Conservation (phyloP, 2,797 vertebrate species). For the Meda fulgida region DNA sequence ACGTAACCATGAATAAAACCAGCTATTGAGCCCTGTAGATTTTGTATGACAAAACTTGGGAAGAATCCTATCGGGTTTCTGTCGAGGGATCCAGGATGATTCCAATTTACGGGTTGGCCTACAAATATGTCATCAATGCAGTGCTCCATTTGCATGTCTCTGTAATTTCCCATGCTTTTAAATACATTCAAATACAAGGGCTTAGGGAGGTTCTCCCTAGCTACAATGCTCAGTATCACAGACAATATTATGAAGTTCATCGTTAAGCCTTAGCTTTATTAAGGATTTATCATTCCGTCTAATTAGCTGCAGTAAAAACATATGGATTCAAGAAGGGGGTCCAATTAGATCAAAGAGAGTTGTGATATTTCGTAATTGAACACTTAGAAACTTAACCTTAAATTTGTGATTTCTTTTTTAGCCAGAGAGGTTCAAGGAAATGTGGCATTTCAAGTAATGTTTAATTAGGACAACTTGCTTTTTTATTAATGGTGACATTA, state of each 20-base stretch:
- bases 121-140: not conserved
- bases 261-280: slow-evolving; percentile 18
- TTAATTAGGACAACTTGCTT: slow-evolving; percentile 1
- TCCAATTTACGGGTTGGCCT: no score
- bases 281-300: not conserved
- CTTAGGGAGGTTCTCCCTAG: slow-evolving; percentile 6
- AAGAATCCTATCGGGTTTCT: not conserved
- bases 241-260: slow-evolving; percentile 19
- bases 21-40: not conserved
- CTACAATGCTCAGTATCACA: slow-evolving; percentile 4
- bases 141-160: not conserved
- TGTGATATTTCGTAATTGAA: not conserved
- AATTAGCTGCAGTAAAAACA: slow-evolving; percentile 27
- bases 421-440: slow-evolving; percentile 3
- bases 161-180: slow-evolving; percentile 10
- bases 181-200: not conserved
- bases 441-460: not conserved
- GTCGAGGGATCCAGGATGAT: not conserved
- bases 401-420: not conserved
- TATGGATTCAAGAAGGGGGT: slow-evolving; percentile 8
- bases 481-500: slow-evolving; percentile 9
- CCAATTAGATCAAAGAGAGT: slow-evolving; percentile 2
- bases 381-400: not conserved
- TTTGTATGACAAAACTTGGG: not conserved
- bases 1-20: not conserved